phyloP scores from a whole-genome alignment of 2,797 vertebrate species.

The Otolemur crassicaudatus region DNA sequence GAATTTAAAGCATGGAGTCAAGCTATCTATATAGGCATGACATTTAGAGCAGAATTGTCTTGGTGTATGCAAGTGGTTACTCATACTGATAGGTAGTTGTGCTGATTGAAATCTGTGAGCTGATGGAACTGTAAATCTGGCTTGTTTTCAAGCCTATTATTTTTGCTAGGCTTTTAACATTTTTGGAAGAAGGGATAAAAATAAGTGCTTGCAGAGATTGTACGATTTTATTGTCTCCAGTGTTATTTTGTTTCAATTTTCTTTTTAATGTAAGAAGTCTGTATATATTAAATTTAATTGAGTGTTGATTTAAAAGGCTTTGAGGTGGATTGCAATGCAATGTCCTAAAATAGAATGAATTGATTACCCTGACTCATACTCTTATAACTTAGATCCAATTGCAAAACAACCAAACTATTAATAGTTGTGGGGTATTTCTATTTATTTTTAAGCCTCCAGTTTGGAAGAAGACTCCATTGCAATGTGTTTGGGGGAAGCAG shows the following conservation, averaged over 20 bases:
- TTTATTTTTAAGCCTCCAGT: constrained; percentile 19
- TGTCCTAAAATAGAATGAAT: constrained; percentile 25
- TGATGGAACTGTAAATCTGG: background rate
- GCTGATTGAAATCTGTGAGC: constrained; percentile 5
- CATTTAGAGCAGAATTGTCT: background rate
- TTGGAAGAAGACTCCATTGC: background rate
- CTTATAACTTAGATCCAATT: background rate
- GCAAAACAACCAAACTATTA: constrained; percentile 42
- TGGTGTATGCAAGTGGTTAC: background rate
- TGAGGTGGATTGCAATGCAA: background rate
- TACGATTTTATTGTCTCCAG: background rate
- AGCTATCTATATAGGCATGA: background rate
- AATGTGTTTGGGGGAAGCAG: background rate
- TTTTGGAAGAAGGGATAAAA: constrained; percentile 23
- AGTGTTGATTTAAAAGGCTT: constrained; percentile 38
- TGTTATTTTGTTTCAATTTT: constrained; percentile 49
- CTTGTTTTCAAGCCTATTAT: background rate
- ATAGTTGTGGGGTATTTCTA: constrained; percentile 1
- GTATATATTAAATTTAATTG: constrained; percentile 21
- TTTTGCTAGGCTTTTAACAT: constrained; percentile 29
- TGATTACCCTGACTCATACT: background rate
- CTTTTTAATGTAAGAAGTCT: background rate
- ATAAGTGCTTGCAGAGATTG: background rate
- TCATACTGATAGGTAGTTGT: background rate
- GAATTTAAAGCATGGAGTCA: background rate